These are phyloP conservation scores for Meandrina meandrites DNA, from an alignment of 92 coral and sea anemone species.

Conservation along the genomic window DNA sequence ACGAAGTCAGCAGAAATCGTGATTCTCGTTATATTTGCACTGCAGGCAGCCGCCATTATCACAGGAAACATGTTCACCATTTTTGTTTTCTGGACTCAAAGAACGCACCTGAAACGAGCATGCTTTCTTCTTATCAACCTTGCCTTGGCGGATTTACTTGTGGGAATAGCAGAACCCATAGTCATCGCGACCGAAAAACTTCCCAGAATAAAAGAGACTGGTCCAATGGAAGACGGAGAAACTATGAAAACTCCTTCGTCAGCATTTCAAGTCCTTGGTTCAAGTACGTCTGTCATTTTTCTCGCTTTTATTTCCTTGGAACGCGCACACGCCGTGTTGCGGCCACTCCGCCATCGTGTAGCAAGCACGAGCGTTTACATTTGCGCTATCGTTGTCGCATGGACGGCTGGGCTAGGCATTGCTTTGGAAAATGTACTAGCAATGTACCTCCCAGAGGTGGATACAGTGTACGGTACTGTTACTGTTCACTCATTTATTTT, in stretches of 20 bases:
- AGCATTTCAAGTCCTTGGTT: background rate
- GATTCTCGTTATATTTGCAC: background rate
- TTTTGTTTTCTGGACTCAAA: too few species aligned
- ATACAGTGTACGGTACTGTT: background rate
- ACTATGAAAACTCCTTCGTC: background rate
- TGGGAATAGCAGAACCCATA: too few species aligned
- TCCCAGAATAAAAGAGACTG: background rate
- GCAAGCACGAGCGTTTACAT: background rate
- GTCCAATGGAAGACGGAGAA: too few species aligned
- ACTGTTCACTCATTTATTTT: background rate
- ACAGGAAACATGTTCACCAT: too few species aligned
- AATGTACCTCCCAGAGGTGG: background rate
- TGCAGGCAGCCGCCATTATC: background rate
- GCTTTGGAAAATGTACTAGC: background rate
- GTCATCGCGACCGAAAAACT: background rate
- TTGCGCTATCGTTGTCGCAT: background rate
- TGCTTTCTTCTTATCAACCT: too few species aligned
- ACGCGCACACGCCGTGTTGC: background rate
- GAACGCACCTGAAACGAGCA: too few species aligned
- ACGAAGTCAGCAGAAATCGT: background rate
- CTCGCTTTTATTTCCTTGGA: background rate
- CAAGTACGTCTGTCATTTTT: background rate
- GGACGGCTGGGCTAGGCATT: background rate
- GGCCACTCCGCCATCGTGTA: conserved; percentile 20
- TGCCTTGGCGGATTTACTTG: too few species aligned